Evolutionary conservation across 30 jellyfish, hydroid and myxozoan genomes (phyloP), one percentile per base, ranked within the genome.

Genomic region (Nemopilema nomurai): DNA sequence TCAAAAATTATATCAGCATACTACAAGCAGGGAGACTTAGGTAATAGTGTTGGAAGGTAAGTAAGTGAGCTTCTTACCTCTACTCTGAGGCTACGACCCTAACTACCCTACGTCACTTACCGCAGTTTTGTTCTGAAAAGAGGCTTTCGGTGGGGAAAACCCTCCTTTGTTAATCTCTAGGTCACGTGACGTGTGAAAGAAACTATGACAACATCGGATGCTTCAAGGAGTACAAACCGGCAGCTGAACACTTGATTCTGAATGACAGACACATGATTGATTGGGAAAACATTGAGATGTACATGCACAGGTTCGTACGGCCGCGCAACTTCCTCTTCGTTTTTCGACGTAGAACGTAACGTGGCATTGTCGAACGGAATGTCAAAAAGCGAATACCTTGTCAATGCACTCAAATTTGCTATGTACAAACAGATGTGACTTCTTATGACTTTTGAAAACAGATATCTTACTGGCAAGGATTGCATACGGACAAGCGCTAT

Each of bases 121-220:
- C 13, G 13, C 13, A 13, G 57, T 41, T 41, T 13, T 3, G 13
- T 41, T 41, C 13, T 41, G 57, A 6, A 3, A 3, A 41, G 57
- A n/a, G n/a, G n/a, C n/a, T n/a, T n/a, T 41, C 13, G 6, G 6
- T 41, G 13, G 13, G 6, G 6, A 3, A 41, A 41, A 3, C 13
- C 13, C 57, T 3, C 13, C 6, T 3, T 41, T 41, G 57, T 41
- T 41, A 41, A 41, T 3, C 57, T 13, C 6, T 6, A 13, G 24
- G 31, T 41, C 84, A 74, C 25, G 21, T n/a, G 33, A 74, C 84
- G 7, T 74, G 84, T 33, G 33, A 51, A 22, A 25, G 86, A 21
- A n/a, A 76, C 26, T 76, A 76, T 31, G 75, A 76, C 69, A 76
- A 53, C 52, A 76, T 76, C 32, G 86, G 86, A 3, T 76, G 86